Percentiles rank a stretch among this genome's conserved stretches.
Evolutionary conservation across 30 jellyfish, hydroid and myxozoan genomes (phyloP).

Genomic region (Mastigias papua): DNA sequence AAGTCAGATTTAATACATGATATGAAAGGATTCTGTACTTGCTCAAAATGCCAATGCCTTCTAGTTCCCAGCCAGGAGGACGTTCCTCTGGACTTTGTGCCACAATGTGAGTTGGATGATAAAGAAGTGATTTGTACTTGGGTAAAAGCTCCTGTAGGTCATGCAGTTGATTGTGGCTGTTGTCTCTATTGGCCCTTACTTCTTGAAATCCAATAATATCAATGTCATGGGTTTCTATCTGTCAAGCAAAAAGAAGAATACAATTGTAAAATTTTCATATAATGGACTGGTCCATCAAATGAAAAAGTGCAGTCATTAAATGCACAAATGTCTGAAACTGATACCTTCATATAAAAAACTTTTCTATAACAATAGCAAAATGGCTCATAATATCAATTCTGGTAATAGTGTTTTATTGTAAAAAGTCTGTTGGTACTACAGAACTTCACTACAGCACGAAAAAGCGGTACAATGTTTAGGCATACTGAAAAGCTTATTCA

Average conservation of each 20-base stretch:
- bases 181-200: conserved; percentile 76
- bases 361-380: no score
- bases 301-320: no score
- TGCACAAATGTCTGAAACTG: no score
- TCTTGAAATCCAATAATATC: conserved; percentile 92
- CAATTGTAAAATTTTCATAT: no score
- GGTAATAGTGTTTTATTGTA: no score
- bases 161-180: conserved; percentile 68
- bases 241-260: neutral
- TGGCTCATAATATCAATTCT: no score
- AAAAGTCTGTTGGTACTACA: no score
- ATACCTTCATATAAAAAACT: no score
- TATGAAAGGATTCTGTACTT: conserved; percentile 57
- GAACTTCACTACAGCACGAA: no score
- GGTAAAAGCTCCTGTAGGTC: conserved; percentile 87
- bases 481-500: no score
- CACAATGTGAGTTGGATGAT: conserved; percentile 65
- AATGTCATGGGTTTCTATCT: conserved; percentile 50
- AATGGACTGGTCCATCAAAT: no score
- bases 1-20: conserved; percentile 64
- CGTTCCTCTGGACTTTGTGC: conserved; percentile 13
- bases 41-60: conserved; percentile 88
- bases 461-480: no score
- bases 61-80: conserved; percentile 93
- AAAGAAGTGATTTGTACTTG: conserved; percentile 42